These are phyloP conservation scores for Mastomys natalensis DNA, from an alignment of 2,113 vertebrate genomes.

Conservation along the genomic window DNA sequence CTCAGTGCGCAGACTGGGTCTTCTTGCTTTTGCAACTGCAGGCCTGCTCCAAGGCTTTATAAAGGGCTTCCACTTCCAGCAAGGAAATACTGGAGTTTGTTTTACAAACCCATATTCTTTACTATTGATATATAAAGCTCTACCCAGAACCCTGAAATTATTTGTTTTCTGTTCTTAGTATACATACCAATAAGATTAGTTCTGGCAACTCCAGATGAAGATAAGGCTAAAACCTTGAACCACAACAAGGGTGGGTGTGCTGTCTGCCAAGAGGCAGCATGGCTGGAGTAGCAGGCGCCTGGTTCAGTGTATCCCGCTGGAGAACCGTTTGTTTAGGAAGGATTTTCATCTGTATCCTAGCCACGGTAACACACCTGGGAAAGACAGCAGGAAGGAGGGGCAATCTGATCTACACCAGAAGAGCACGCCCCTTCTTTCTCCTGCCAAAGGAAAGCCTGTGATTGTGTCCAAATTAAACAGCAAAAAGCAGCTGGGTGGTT, in stretches of 20 bases:
- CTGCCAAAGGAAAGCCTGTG: background rate
- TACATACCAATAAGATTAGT: constrained; percentile 67
- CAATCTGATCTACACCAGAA: background rate
- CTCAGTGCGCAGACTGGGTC: background rate
- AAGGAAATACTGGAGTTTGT: constrained; percentile 67
- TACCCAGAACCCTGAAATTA: constrained; percentile 75
- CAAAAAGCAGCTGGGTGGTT: background rate
- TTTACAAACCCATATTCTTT: constrained; percentile 61
- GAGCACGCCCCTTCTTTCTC: background rate
- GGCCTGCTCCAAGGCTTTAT: constrained; percentile 6
- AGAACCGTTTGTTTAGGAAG: constrained; percentile 21
- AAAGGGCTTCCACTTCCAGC: constrained; percentile 39
- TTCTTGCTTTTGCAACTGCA: too few relatives aligned
- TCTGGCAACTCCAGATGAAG: constrained; percentile 71
- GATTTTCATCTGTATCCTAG: background rate
- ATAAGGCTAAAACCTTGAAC: background rate
- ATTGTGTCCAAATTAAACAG: background rate
- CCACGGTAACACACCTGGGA: background rate
- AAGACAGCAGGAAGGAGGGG: background rate
- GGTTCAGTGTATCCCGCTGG: background rate
- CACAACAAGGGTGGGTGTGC: background rate
- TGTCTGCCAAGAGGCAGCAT: background rate
- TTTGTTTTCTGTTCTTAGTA: constrained; percentile 78
- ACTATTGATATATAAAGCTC: constrained; percentile 67
- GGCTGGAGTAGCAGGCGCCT: background rate